These are phyloP conservation scores for Gryon sp. DNA, from an alignment of 1,140 invertebrate genomes.

Conservation along the genomic window DNA sequence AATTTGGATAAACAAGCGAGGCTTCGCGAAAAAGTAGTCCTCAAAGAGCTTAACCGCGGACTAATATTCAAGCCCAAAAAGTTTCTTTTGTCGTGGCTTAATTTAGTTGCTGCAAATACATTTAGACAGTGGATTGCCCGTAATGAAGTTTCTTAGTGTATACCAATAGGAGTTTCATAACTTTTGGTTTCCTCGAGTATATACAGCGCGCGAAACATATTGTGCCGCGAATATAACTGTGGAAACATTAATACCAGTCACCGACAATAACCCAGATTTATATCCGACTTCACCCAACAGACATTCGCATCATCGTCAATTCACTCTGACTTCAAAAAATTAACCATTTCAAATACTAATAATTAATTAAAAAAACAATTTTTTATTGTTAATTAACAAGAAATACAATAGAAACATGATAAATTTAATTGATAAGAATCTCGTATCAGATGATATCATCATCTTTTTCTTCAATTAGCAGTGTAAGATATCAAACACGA, in stretches of 20 bases:
- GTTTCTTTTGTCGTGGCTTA: conserved; percentile 55
- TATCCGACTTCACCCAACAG: conserved; percentile 16
- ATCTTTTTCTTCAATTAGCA: too few relatives aligned
- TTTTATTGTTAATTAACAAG: too few relatives aligned
- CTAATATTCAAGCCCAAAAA: conserved; percentile 44
- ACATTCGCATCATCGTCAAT: conserved; percentile 24
- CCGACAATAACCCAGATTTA: conserved; percentile 51
- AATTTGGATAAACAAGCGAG: conserved; percentile 35
- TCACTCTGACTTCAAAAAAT: conserved; percentile 12
- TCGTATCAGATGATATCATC: too few relatives aligned
- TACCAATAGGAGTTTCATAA: conserved; percentile 59
- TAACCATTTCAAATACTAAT: too few relatives aligned
- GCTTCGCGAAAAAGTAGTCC: background rate
- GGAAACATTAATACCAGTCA: conserved; percentile 46
- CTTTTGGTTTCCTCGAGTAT: conserved; percentile 22
- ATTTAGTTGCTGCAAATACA: conserved; percentile 54
- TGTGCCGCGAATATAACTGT: conserved; percentile 40
- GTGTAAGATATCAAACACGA: too few relatives aligned
- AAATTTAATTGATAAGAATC: too few relatives aligned
- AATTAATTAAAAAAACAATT: too few relatives aligned
- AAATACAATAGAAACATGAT: too few relatives aligned
- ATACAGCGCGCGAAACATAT: conserved; percentile 37
- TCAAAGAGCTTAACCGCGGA: conserved; percentile 4
- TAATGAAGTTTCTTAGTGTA: conserved; percentile 55
- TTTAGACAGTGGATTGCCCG: conserved; percentile 43